Base-by-base conservation (phyloP, 2,888 invertebrate genomes). In the Reticulitermes lucifugus region DNA sequence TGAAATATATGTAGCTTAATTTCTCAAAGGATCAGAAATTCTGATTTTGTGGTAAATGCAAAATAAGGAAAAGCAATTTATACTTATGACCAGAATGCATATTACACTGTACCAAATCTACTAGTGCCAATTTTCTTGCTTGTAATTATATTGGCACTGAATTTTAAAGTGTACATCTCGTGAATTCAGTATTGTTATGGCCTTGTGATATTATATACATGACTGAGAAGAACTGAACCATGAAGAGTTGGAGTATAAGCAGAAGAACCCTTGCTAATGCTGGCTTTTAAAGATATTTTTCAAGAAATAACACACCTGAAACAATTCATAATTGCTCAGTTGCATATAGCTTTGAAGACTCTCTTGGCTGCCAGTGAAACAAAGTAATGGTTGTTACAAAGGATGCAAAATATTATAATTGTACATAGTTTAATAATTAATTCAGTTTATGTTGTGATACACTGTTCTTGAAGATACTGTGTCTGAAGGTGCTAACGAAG, bases 271-370 rank as follows among this genome's bases (percentile, higher is more conserved):
- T 65, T 25, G 65, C 0, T 60, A 60, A 60, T 60, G 6, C n/a
- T 60, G 60, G 21, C 12, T 22, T 60, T 6, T 6, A 12, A 65
- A 65, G 65, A 65, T 65, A 65, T n/a, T 65, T 65, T 25, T 65
- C 65, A 73, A 73, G 18, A 35, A 41, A 73, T 29, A 73, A 46
- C 77, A 77, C 77, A 77, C 77, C 77, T 77, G 77, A 77, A 77
- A 77, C 77, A 46, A 46, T 22, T 46, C 12, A 41, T 73, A 46
- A 21, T 77, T 77, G 77, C 77, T 77, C 77, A 77, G 35, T 41
- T 73, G 73, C 41, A 73, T 41, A 35, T 73, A 73, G 41, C 41
- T 73, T 73, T 73, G 25, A 73, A 65, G 41, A 73, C 41, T 73
- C 6, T 41, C 10, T 41, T 29, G 22, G 21, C 41, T 18, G 1